Evolutionary conservation across 2,888 invertebrate genomes (phyloP).

Genomic region (Scaptomyza caliginosa): DNA sequence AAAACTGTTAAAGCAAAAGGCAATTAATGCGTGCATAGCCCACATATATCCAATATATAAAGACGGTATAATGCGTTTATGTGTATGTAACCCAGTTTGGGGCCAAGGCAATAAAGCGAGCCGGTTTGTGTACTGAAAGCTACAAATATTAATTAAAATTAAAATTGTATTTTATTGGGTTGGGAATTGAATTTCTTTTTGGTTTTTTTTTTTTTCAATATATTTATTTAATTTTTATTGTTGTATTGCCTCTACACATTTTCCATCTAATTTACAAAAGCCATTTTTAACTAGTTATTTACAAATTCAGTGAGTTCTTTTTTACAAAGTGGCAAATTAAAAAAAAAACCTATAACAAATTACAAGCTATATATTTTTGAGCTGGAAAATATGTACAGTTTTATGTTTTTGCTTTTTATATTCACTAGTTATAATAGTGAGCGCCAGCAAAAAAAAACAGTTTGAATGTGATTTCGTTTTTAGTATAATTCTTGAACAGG

Average conservation of each 20-base stretch:
- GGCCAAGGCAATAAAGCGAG: slow-evolving; percentile 66
- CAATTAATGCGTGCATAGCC: slow-evolving; percentile 15
- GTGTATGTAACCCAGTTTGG: slow-evolving; percentile 46
- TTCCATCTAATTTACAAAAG: slow-evolving; percentile 67
- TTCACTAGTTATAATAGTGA: slow-evolving; percentile 36
- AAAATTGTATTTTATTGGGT: not conserved
- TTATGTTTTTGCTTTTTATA: not conserved
- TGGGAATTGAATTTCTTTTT: too few relatives aligned
- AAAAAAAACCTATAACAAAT: slow-evolving; percentile 52
- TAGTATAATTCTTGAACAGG: slow-evolving; percentile 50
- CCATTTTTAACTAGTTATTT: slow-evolving; percentile 60
- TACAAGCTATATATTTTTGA: slow-evolving; percentile 56
- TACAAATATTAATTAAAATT: slow-evolving; percentile 14
- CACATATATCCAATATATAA: not conserved
- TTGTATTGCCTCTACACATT: slow-evolving; percentile 67
- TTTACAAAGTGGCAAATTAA: slow-evolving; percentile 61
- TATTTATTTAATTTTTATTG: slow-evolving; percentile 20
- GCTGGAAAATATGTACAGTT: slow-evolving; percentile 44
- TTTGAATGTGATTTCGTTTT: slow-evolving; percentile 24
- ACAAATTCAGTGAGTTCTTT: slow-evolving; percentile 31
- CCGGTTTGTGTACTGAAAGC: slow-evolving; percentile 64
- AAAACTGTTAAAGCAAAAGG: slow-evolving; percentile 23
- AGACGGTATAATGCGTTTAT: slow-evolving; percentile 4
- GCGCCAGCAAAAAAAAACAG: slow-evolving; percentile 46
- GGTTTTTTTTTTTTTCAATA: not conserved